These are phyloP conservation scores for Goniozus legneri DNA, from an alignment of 1,140 invertebrate species.

Conservation along the genomic window DNA sequence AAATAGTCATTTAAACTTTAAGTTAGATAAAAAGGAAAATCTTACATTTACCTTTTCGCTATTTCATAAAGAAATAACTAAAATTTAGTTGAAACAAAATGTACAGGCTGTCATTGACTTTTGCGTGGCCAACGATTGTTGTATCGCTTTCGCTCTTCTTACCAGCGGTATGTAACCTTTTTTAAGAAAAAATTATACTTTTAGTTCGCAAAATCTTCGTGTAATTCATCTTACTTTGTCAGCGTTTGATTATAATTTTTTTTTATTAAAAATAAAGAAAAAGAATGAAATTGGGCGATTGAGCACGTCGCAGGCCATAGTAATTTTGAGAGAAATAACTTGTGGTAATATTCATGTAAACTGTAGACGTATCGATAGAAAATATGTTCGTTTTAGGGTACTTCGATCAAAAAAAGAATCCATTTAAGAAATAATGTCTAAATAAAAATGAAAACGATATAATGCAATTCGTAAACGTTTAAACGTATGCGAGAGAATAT, in stretches of 20 bases:
- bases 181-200: too few species aligned
- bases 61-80: constrained; percentile 37
- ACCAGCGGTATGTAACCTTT: too few species aligned
- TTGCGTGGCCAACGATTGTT: constrained; percentile 12
- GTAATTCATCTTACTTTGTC: too few species aligned
- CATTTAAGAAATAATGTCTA: too few species aligned
- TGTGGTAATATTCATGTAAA: constrained; percentile 46
- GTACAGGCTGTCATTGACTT: neutral
- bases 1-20: constrained; percentile 36
- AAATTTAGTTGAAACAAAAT: neutral
- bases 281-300: too few species aligned
- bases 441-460: constrained; percentile 30
- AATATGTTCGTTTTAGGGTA: constrained; percentile 50
- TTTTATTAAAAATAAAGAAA: too few species aligned
- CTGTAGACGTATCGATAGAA: constrained; percentile 43
- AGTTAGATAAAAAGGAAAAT: constrained; percentile 38
- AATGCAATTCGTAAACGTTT: constrained; percentile 31
- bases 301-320: constrained; percentile 26
- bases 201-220: too few species aligned
- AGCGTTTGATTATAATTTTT: too few species aligned
- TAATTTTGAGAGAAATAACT: constrained; percentile 17
- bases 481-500: constrained; percentile 20
- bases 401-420: constrained; percentile 25
- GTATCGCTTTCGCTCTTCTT: constrained; percentile 18
- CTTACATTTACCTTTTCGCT: constrained; percentile 48